phyloP scores from a whole-genome alignment of 2,888 invertebrate species.

The Endotricha flammealis region DNA sequence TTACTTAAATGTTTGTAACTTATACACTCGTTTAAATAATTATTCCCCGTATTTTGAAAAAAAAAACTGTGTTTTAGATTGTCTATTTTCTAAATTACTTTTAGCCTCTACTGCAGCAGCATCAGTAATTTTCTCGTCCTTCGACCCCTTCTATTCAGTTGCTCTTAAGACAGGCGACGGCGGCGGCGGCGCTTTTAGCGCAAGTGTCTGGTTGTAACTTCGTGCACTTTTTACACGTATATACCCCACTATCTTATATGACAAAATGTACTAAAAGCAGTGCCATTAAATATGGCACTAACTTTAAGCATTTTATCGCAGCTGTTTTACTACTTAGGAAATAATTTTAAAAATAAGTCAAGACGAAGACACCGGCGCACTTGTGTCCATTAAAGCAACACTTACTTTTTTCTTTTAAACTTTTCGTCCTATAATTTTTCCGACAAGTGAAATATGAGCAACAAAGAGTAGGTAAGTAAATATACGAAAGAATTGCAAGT shows the following conservation, averaged over 20 bases:
- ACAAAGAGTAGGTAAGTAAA: constrained; percentile 19
- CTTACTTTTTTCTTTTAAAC: constrained; percentile 26
- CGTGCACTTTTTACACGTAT: neutral
- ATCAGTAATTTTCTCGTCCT: neutral
- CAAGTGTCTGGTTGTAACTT: neutral
- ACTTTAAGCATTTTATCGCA: constrained; percentile 10
- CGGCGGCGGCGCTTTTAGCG: neutral
- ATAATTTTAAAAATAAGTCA: constrained; percentile 3
- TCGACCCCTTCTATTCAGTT: neutral
- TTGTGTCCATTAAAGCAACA: constrained; percentile 36
- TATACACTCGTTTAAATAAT: no score
- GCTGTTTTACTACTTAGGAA: constrained; percentile 4
- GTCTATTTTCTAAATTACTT: neutral
- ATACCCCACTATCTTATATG: neutral
- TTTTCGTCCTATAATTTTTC: constrained; percentile 26
- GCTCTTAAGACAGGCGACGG: neutral
- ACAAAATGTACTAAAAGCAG: neutral
- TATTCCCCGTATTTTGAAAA: no score
- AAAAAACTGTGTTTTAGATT: no score
- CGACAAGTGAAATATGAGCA: constrained; percentile 23
- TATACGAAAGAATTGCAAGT: constrained; percentile 33
- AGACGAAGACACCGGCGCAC: constrained; percentile 25
- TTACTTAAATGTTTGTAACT: no score
- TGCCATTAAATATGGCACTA: neutral
- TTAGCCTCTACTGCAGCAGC: neutral